These are phyloP conservation scores for Rallus crepitans DNA, from an alignment of 2,797 vertebrate genomes.

Conservation along the genomic window DNA sequence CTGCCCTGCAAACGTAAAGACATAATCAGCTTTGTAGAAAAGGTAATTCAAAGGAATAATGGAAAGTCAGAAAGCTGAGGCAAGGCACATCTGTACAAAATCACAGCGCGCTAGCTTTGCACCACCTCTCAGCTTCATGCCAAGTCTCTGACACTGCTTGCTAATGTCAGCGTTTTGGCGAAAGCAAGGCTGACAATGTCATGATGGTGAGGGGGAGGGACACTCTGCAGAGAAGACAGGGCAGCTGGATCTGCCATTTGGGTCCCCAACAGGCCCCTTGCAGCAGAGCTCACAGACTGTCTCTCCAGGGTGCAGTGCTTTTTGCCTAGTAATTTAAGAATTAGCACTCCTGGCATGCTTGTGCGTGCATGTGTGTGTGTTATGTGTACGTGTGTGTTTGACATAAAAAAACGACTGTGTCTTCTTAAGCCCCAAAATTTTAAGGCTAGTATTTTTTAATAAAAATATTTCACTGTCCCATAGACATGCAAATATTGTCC, in stretches of 20 bases:
- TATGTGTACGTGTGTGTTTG: background rate
- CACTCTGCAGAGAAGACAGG: background rate
- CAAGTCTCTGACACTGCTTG: background rate
- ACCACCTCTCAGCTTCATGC: background rate
- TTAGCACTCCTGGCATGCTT: background rate
- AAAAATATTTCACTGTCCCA: conserved; percentile 37
- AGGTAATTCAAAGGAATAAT: conserved; percentile 49
- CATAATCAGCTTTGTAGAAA: conserved; percentile 46
- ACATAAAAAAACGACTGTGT: background rate
- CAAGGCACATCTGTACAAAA: conserved; percentile 19
- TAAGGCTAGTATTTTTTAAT: conserved; percentile 21
- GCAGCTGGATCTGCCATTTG: accelerated
- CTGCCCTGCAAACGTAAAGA: background rate
- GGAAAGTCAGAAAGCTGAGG: conserved; percentile 16
- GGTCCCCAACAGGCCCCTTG: background rate
- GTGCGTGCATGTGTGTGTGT: background rate
- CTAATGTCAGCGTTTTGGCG: background rate
- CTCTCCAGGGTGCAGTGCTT: background rate
- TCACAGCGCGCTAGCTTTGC: background rate
- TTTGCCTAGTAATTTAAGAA: background rate
- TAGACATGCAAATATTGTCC: conserved; percentile 44
- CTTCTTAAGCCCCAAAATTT: background rate
- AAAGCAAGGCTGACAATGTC: background rate
- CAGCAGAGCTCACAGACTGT: background rate
- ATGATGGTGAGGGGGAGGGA: background rate